A percentile compares a stretch with the other conserved stretches of the same genome.
Conservation (phyloP, 2,113 vertebrate genomes). For the Bubo scandiacus region DNA sequence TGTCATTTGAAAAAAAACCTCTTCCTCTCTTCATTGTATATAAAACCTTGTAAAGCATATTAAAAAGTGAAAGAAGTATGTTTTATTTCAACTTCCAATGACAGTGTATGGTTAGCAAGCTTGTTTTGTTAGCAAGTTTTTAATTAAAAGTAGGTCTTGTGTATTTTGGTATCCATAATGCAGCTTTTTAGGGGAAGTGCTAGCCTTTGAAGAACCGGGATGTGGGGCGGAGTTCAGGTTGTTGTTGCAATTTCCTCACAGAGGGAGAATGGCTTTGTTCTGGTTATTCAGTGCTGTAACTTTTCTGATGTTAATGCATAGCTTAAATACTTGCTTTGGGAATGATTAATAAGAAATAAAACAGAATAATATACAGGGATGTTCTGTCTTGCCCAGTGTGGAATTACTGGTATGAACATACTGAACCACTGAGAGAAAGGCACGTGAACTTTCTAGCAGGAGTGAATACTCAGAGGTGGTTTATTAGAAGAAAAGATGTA, state of each 20-base stretch:
- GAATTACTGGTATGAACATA: not conserved
- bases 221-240: not conserved
- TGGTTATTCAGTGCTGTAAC: not conserved
- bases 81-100: not conserved
- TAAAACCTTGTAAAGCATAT: not conserved
- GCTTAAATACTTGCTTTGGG: not conserved
- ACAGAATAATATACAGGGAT: not conserved
- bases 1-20: not conserved
- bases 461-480: not conserved
- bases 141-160: not conserved
- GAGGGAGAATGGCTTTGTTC: not conserved
- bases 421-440: not conserved
- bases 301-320: not conserved
- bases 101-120: not conserved
- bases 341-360: not conserved
- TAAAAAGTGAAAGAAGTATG: not conserved
- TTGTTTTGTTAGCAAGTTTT: not conserved
- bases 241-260: not conserved
- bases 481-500: not conserved
- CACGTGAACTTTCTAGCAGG: not conserved
- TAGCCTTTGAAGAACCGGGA: not conserved
- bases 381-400: not conserved
- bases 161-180: not conserved
- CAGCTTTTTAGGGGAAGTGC: not conserved
- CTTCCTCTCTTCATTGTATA: not conserved